Base-by-base conservation (phyloP, 1,140 invertebrate species). In the Diabrotica undecimpunctata region DNA sequence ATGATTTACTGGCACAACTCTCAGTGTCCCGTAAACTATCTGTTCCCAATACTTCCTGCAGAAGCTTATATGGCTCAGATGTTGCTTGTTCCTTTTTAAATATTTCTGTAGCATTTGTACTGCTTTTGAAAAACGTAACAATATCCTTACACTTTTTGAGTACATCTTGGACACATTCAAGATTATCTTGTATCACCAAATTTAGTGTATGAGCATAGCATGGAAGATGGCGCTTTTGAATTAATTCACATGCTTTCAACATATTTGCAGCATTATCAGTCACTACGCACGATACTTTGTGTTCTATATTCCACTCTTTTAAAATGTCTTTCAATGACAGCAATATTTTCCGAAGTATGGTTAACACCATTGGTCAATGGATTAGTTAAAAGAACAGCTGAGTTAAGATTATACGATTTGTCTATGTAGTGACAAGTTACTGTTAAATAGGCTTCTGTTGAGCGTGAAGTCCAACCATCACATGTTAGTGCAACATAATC, bases 41-140 rank as follows among this genome's bases (percentile, higher is more conserved):
- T n/a, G n/a, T n/a, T n/a, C n/a, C 61, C 61, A 66, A 37, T 59
- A 64, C 65, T 50, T 66, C 65, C 39, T 66, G 65, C n/a, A 62
- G 14, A 4, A 66, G 37, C 36, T 66, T 62, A 11, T 52, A 66
- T 56, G 56, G 57, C n/a, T 12, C 36, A 7, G 6, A 52, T 50
- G 39, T 62, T 46, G 62, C 38, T 55, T 66, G 60, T 51, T 66
- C 65, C 13, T 62, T 56, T 53, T 52, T 61, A 14, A 66, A 66
- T 9, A 53, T 62, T 8, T 66, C 59, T 12, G 14, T 52, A 55
- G 65, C 65, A n/a, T n/a, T n/a, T n/a, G n/a, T n/a, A n/a, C n/a
- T n/a, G 8, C 52, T 62, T 41, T 66, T 62, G 12, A 66, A 14
- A 66, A 60, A 62, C 14, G 37, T 62, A n/a, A 66, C 65, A 35